Conservation (phyloP, 2,797 vertebrate genomes). For the Leptoclinus maculatus region DNA sequence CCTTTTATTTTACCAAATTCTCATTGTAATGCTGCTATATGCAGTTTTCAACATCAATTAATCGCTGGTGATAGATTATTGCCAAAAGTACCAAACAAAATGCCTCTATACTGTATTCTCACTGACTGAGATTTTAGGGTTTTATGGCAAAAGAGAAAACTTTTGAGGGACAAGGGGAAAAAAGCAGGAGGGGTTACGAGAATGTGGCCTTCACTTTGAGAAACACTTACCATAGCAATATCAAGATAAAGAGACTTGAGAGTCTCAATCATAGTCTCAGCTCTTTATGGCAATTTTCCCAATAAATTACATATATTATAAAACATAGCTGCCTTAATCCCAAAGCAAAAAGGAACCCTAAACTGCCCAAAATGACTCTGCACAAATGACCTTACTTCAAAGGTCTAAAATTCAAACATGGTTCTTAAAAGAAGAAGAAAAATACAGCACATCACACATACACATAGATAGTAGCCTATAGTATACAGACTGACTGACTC, state of each 20-base stretch:
- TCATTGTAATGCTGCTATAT: neutral
- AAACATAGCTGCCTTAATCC: constrained; percentile 16
- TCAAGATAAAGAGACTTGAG: neutral
- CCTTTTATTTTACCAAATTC: neutral
- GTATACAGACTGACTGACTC: constrained; percentile 66
- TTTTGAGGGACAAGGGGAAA: neutral
- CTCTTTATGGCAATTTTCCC: constrained; percentile 10
- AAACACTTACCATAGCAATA: constrained; percentile 17
- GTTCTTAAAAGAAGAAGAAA: constrained; percentile 18
- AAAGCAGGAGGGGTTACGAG: neutral
- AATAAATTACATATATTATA: neutral
- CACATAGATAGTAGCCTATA: constrained; percentile 32
- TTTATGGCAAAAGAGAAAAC: constrained; percentile 24
- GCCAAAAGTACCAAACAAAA: neutral
- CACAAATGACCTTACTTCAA: constrained; percentile 29
- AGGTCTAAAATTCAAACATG: constrained; percentile 26
- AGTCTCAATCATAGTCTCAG: neutral
- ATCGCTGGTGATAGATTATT: neutral
- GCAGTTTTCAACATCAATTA: constrained; percentile 1
- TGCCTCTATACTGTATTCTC: neutral
- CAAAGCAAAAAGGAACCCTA: constrained; percentile 6
- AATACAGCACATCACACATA: constrained; percentile 9
- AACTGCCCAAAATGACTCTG: neutral
- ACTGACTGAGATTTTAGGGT: neutral
- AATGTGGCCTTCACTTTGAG: constrained; percentile 29